Evolutionary conservation across 2,888 invertebrate species (phyloP).

Genomic region (Ornithoptera alexandrae): DNA sequence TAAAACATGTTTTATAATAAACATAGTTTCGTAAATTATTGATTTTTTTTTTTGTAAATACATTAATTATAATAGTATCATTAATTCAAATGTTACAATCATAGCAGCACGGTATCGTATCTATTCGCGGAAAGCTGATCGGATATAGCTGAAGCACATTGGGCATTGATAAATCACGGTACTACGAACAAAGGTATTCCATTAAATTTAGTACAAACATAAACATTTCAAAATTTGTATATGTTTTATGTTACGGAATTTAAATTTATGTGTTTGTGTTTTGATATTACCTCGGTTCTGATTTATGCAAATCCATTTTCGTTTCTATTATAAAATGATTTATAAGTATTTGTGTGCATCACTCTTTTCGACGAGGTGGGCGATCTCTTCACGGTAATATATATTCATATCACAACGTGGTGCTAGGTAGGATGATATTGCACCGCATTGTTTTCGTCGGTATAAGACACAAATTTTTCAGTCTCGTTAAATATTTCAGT

Average conservation of each 20-base stretch:
- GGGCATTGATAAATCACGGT: conserved; percentile 1
- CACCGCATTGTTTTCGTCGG: no score
- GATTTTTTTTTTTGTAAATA: background rate
- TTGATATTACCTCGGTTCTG: conserved; percentile 22
- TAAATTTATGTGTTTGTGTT: conserved; percentile 27
- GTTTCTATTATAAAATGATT: conserved; percentile 20
- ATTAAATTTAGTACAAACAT: conserved; percentile 23
- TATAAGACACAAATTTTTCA: no score
- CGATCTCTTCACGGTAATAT: no score
- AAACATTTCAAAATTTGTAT: conserved; percentile 22
- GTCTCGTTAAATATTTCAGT: no score
- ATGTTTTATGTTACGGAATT: conserved; percentile 22
- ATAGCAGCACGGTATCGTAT: background rate
- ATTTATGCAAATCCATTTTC: conserved; percentile 26
- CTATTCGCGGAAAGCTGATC: background rate
- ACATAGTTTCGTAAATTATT: no score
- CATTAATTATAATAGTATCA: background rate
- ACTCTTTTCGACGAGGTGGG: background rate
- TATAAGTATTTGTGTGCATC: conserved; percentile 3
- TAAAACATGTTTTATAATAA: no score
- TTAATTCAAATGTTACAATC: background rate
- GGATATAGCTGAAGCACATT: background rate
- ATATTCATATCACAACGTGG: no score
- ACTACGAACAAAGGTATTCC: conserved; percentile 21
- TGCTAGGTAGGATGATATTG: no score